These are phyloP conservation scores for Mesoligia furuncula DNA, from an alignment of 2,888 invertebrate genomes.

Conservation along the genomic window DNA sequence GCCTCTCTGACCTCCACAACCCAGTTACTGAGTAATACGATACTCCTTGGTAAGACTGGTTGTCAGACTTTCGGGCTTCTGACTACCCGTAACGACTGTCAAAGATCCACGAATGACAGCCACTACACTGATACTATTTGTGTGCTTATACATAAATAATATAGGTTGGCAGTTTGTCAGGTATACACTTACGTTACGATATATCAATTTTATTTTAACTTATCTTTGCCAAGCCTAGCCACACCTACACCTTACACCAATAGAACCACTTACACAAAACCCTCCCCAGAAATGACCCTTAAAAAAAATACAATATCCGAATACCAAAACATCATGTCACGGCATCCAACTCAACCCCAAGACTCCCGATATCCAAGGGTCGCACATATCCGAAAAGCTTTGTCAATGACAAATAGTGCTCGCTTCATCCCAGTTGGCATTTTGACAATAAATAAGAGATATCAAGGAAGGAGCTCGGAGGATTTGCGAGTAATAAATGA, in stretches of 20 bases:
- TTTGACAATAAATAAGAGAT: constrained; percentile 89
- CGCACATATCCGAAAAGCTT: constrained; percentile 82
- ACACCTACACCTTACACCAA: background rate
- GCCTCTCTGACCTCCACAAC: no score
- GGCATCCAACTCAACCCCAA: constrained; percentile 34
- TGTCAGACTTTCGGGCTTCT: no score
- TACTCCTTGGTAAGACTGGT: no score
- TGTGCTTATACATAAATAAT: no score
- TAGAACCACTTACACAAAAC: background rate
- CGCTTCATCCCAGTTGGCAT: constrained; percentile 84
- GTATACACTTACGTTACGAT: no score
- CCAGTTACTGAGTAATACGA: no score
- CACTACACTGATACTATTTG: no score
- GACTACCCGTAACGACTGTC: no score
- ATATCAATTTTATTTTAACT: background rate
- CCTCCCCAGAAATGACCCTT: constrained; percentile 17
- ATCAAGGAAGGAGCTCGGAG: constrained; percentile 81
- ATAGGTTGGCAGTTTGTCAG: no score
- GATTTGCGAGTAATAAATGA: constrained; percentile 88
- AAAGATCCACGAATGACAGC: no score
- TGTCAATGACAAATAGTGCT: constrained; percentile 89
- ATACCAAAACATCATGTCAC: constrained; percentile 49
- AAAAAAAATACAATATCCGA: constrained; percentile 46
- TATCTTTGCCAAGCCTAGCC: background rate
- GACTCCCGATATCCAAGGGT: constrained; percentile 63